Evolutionary conservation across 2,888 invertebrate genomes (phyloP), one percentile per base, ranked within the genome.

Genomic region (Meganola albula): DNA sequence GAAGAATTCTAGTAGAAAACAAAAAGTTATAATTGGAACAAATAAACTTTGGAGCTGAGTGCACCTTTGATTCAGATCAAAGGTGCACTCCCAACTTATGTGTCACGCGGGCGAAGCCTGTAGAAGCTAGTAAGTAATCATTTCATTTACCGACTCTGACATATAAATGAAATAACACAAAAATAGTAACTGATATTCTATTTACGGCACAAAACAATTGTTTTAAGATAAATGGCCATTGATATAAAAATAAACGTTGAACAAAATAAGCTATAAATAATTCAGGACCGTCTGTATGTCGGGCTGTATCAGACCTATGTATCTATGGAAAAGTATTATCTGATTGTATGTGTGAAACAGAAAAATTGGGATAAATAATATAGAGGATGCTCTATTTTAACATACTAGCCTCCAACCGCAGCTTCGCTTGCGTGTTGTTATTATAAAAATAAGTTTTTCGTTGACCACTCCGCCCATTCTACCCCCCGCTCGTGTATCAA

Each of bases 251-350:
- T 12, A 33, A 44, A 36, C 14, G 25, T 21, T 26, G 22, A 39
- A 46, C 35, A 36, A 34, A 48, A 34, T 11, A 31, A 34, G 26
- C 24, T 12, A 44, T 46, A 46, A 46, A 46, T 46, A 40, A 40
- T 44, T 46, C 40, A 31, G 22, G 31, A 13, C 23, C 24, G 46
- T 36, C 49, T 48, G 39, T 46, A 35, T 11, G 31, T 4, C 22
- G 26, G 27, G 24, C 33, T 46, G 35, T 48, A 44, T 48, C 44
- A 14, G 28, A 4, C 4, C 2, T 20, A 18, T 34, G 29, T 27
- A 48, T 48, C 29, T 22, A 39, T 7, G 35, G 44, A 33, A 30
- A 34, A 27, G 23, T 7, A 11, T 12, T 28, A 12, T 4, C 35
- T 18, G 40, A 44, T 48, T 44, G 33, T 34, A 40, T 31, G 10